phyloP scores from a whole-genome alignment of 2,113 vertebrate genomes.

The Serinus canaria region DNA sequence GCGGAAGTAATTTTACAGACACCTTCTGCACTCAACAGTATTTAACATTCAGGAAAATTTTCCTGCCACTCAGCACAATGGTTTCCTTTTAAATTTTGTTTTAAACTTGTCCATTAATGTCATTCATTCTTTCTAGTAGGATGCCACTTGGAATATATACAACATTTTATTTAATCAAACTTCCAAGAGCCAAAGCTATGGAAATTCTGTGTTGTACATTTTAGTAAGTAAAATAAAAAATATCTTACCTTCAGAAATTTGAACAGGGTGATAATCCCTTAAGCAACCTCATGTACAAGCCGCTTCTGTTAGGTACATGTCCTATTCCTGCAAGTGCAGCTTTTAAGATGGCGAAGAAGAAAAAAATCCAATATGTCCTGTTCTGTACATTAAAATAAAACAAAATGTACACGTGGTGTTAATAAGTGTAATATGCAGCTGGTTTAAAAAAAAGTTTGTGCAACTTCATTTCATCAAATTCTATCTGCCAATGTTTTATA shows the following conservation, averaged over 20 bases:
- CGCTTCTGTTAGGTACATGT: slow-evolving; percentile 71
- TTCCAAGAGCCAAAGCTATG: slow-evolving; percentile 81
- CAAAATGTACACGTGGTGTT: slow-evolving; percentile 78
- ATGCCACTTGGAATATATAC: slow-evolving; percentile 72
- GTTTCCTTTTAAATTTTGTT: slow-evolving; percentile 46
- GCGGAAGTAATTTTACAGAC: slow-evolving; percentile 59
- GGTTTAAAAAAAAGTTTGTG: slow-evolving; percentile 77
- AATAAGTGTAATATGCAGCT: slow-evolving; percentile 82
- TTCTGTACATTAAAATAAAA: slow-evolving; percentile 78
- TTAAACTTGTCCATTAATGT: slow-evolving; percentile 69
- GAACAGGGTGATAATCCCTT: slow-evolving; percentile 67
- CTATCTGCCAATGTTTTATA: slow-evolving; percentile 98
- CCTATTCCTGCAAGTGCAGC: slow-evolving; percentile 71
- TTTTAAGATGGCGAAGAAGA: slow-evolving; percentile 68
- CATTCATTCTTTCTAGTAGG: slow-evolving; percentile 76
- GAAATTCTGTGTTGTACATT: slow-evolving; percentile 77
- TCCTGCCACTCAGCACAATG: slow-evolving; percentile 79
- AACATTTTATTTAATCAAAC: slow-evolving; percentile 74
- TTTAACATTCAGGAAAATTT: slow-evolving; percentile 71
- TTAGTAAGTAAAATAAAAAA: slow-evolving; percentile 72
- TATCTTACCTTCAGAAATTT: slow-evolving; percentile 65
- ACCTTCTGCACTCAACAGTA: slow-evolving; percentile 64
- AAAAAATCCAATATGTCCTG: slow-evolving; percentile 61
- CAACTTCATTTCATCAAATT: slow-evolving; percentile 85
- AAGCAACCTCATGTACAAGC: slow-evolving; percentile 66